Base-by-base conservation (phyloP, 2,797 vertebrate species). In the Spinibarbus caldwelli region DNA sequence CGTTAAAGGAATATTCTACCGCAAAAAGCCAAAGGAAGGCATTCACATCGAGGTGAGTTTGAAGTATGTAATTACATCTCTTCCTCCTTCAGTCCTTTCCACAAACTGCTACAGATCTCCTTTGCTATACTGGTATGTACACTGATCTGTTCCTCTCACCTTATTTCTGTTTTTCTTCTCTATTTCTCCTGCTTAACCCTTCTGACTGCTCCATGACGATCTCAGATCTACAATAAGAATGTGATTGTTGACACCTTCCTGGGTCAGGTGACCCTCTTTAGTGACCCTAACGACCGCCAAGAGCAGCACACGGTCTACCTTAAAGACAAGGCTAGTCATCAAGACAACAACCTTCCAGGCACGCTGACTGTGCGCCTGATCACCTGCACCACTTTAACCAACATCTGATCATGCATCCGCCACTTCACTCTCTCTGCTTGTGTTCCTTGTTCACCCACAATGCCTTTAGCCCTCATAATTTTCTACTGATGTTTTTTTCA, bases 191-290 rank as follows among this genome's bases (percentile, higher is more conserved):
- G 71, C 80, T 38, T 83, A 36, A 34, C 72, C 26, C 15, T 47
- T 72, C 64, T 82, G 81, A 83, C 81, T 83, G 87, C 82, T 75
- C 78, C 67, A 41, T 81, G 59, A 77, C 54, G 67, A 45, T 73
- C 78, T 52, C 92, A 99, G 98, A 94, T 99, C 92, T 99, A 98
- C 97, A 98, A 98, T 93, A 97, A 97, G 92, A 97, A 97, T 87
- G 94, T 97, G 89, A 95, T 99, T 54, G 95, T 97, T 19, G 98
- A 99, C 7, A 96, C 98, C 91, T 99, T 99, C 93, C 91, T 99
- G 95, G 98, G 98, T 92, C 97, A 99, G 89, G 98, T 98, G 91
- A 90, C 90, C 23, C 93, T 99, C 83, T 95, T 93, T 2, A 96
- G 95, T 10, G 96, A 97, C 80, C 96, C 97, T 0, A 96, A 94